Evolutionary conservation across 2,797 vertebrate genomes (phyloP).

Genomic region (Gymnopithys bicolor): DNA sequence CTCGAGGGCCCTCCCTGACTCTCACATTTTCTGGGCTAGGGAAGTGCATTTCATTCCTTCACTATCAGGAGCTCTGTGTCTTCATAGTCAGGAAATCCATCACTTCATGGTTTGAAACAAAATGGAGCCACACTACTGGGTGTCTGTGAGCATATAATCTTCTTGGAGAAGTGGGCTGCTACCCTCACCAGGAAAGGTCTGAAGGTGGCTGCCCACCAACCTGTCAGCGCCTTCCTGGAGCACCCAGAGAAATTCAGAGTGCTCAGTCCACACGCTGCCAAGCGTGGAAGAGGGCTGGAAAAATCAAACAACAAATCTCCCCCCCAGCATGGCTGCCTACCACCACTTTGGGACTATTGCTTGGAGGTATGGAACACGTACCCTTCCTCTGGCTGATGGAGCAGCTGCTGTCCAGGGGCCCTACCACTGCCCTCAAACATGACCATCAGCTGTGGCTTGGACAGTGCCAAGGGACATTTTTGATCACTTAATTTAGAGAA

Average conservation of each 20-base stretch:
- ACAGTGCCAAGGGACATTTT: background rate
- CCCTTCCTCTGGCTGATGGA: background rate
- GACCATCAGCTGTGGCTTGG: background rate
- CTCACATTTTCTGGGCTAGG: background rate
- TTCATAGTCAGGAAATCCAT: background rate
- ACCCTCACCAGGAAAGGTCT: background rate
- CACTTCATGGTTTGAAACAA: background rate
- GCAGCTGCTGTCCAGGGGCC: background rate
- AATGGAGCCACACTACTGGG: accelerated
- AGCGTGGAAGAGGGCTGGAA: background rate
- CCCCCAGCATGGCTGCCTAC: accelerated
- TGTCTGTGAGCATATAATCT: background rate
- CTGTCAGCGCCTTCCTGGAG: background rate
- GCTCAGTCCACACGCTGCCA: accelerated
- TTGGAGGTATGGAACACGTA: background rate
- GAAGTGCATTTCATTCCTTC: background rate
- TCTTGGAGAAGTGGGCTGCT: background rate
- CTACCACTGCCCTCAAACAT: too few relatives aligned
- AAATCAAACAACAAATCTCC: background rate
- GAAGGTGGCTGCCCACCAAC: background rate
- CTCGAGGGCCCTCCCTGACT: background rate
- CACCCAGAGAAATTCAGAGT: background rate
- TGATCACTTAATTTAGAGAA: background rate
- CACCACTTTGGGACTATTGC: accelerated
- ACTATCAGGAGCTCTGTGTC: background rate